Evolutionary conservation across 2,797 vertebrate species (phyloP).

Genomic region (Urocyon cinereoargenteus): DNA sequence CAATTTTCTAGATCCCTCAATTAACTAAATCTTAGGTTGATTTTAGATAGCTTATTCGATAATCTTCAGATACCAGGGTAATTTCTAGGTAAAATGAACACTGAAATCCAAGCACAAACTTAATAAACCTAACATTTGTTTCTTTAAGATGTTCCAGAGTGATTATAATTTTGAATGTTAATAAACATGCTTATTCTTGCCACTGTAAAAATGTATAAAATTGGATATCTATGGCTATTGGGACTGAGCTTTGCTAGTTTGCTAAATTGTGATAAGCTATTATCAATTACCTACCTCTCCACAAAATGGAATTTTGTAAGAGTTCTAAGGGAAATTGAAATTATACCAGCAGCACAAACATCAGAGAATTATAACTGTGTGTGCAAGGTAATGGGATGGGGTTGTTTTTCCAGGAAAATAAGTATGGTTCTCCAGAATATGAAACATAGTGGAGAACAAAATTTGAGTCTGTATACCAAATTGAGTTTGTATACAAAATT

Average conservation of each 20-base stretch:
- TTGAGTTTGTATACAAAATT: background rate
- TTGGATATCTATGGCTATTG: background rate
- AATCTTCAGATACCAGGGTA: background rate
- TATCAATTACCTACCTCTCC: background rate
- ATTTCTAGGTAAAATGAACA: background rate
- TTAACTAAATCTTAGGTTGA: background rate
- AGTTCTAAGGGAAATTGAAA: background rate
- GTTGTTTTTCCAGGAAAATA: background rate
- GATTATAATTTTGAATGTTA: background rate
- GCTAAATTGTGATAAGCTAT: background rate
- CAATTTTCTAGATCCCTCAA: background rate
- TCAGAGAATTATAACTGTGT: background rate
- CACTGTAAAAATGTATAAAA: background rate
- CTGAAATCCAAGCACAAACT: background rate
- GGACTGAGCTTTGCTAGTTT: background rate
- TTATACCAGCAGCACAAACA: background rate
- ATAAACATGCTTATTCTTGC: background rate
- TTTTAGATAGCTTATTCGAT: conserved; percentile 25
- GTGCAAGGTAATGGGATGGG: background rate
- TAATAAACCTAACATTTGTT: background rate
- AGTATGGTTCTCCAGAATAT: background rate
- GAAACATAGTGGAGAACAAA: background rate
- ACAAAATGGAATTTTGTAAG: conserved; percentile 8
- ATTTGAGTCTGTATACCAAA: background rate
- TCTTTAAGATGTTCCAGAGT: background rate